Base-by-base conservation (phyloP, 2,888 invertebrate genomes). In the Troides aeacus region DNA sequence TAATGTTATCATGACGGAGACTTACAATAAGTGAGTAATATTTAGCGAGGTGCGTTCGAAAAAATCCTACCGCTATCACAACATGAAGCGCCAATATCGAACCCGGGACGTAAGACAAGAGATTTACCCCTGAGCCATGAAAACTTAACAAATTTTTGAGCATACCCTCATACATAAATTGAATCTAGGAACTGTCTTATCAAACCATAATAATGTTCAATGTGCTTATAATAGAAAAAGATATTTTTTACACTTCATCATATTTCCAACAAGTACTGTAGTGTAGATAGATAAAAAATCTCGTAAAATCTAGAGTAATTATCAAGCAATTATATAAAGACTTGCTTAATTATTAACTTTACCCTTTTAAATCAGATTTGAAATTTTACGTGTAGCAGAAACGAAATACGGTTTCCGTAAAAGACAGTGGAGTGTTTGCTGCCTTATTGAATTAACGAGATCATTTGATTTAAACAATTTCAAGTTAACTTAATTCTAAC, bases 331-430 rank as follows among this genome's bases (percentile, higher is more conserved):
- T 73, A 65, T 36, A 65, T 73, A 66, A 78, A 76, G 75, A 79
- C 77, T 75, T 81, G 80, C 79, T 80, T 78, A 85, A 76, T 83
- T 74, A 73, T 75, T 74, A 79, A 81, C 79, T 79, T 76, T 77
- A 77, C 74, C 78, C 77, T 76, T 72, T 74, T 74, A 75, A 72
- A 84, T 78, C 81, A 78, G 79, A 84, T 87, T 87, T 82, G 83
- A 86, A 87, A 86, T 53, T 84, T 81, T 84, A 79, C 84, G 77
- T 69, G 73, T 74, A 70, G 69, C 64, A 18, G 69, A 62, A 18
- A 18, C n/a, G 53, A 7, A 50, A 42, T 57, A 42, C 46, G 63
- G 57, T 23, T 70, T 65, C 30, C 24, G 57, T 53, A 57, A 64
- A 64, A 53, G 36, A 23, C 15, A 39, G 12, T 50, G 10, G 57